Base-by-base conservation (phyloP, 1,140 invertebrate genomes). In the Cylas formicarius region DNA sequence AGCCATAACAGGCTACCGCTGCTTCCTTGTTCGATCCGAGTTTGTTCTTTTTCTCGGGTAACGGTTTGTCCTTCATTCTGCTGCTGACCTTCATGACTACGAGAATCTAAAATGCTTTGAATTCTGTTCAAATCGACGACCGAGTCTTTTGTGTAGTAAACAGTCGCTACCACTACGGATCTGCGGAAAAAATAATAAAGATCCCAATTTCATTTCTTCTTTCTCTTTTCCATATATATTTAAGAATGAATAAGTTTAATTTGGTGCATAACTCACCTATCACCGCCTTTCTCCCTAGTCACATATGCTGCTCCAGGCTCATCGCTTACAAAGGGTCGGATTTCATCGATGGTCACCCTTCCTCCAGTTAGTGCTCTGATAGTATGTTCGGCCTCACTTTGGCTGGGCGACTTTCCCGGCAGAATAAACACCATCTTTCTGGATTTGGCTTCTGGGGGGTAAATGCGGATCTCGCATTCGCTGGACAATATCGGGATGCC, bases 401-500 rank as follows among this genome's bases (percentile, higher is more conserved):
- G 76, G 61, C 89, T 78, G 6, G 79, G 78, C 65, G 83, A 78
- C 29, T 73, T 70, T 19, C 80, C 82, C 3, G 82, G 81, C 26
- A 90, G 76, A 36, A 89, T 78, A 62, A 90, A 90, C 8, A 78
- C 76, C 61, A 90, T 80, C 17, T 77, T 81, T 34, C 82, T 71
- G 29, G 80, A 75, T 53, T 78, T 70, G 55, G 72, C 74, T 53
- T 78, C 75, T 39, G 81, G 73, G 37, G 82, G 75, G 71, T 80
- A 79, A 56, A 84, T 67, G 58, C 80, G 71, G 42, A 83, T 77
- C 44, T 72, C 69, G 8, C 79, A 78, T 6, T 74, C 75, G 4
- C 75, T 77, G 39, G 69, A 84, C 44, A 78, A 66, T 55, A 80
- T 78, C 1, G 86, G 87, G 1, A 86, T 73, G 60, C 86, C 86